A percentile compares a stretch with the other conserved stretches of the same genome.
Evolutionary conservation across 1,140 invertebrate genomes (phyloP).

Genomic region (Bradysia coprophila): DNA sequence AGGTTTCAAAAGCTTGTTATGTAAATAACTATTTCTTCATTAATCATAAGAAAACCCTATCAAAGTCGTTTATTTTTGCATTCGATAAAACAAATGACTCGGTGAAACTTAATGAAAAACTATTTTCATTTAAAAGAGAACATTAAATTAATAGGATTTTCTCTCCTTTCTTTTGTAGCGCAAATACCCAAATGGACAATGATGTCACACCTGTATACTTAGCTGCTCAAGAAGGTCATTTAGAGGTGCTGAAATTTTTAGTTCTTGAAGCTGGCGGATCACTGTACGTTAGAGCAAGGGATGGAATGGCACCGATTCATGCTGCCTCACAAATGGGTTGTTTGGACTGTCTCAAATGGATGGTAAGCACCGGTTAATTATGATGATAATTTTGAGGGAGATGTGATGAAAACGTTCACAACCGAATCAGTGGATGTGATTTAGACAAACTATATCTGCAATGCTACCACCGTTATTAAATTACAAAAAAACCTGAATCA

Average conservation of each 20-base stretch:
- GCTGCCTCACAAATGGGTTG: constrained; percentile 78
- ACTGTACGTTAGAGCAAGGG: constrained; percentile 52
- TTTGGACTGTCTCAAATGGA: constrained; percentile 68
- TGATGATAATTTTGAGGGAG: neutral
- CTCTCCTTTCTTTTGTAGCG: constrained; percentile 30
- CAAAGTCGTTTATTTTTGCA: too few relatives aligned
- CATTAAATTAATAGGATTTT: neutral
- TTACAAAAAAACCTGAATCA: neutral
- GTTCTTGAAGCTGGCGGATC: constrained; percentile 61
- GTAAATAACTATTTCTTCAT: too few relatives aligned
- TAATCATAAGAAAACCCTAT: too few relatives aligned
- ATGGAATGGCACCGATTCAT: constrained; percentile 76
- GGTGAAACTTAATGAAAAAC: too few relatives aligned
- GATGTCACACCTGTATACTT: constrained; percentile 78
- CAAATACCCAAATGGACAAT: constrained; percentile 77
- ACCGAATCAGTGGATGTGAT: too few relatives aligned
- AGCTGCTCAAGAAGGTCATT: constrained; percentile 69
- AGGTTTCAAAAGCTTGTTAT: too few relatives aligned
- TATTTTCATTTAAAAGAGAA: too few relatives aligned
- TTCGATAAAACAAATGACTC: too few relatives aligned
- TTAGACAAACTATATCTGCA: too few relatives aligned
- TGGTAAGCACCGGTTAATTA: constrained; percentile 38
- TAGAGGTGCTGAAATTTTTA: constrained; percentile 66
- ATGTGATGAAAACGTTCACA: neutral
- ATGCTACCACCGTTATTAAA: too few relatives aligned